Conservation (phyloP, 1,140 invertebrate genomes). For the Vanessa atalanta region DNA sequence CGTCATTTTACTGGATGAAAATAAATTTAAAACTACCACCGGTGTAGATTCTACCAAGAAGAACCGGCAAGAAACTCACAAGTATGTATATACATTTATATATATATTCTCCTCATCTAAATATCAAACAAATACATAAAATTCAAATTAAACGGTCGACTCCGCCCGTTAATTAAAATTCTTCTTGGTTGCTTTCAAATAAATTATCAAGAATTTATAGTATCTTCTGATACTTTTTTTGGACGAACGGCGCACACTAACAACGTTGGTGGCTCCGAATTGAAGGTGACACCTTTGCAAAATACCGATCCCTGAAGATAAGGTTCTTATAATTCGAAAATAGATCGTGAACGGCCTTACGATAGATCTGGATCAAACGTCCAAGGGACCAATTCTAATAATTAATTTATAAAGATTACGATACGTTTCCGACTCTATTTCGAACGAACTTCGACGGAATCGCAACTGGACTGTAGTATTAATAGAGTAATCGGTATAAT, state of each 20-base stretch:
- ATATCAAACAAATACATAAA: background rate
- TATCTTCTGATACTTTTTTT: conserved; percentile 31
- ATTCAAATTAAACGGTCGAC: background rate
- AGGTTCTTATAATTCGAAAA: background rate
- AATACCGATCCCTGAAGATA: conserved; percentile 17
- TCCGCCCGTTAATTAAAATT: conserved; percentile 46
- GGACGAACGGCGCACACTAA: background rate
- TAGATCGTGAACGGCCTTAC: background rate
- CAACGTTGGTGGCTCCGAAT: conserved; percentile 40
- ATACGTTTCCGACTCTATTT: too few relatives aligned
- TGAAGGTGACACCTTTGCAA: conserved; percentile 12
- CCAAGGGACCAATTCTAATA: too few relatives aligned
- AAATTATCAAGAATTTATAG: conserved; percentile 49
- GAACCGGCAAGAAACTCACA: too few relatives aligned
- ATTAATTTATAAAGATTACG: too few relatives aligned
- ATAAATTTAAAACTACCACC: too few relatives aligned
- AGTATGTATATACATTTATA: too few relatives aligned
- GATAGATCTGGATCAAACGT: background rate
- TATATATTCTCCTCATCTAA: background rate
- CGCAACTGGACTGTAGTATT: too few relatives aligned
- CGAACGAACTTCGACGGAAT: too few relatives aligned
- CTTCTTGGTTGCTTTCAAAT: conserved; percentile 45
- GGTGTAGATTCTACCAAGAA: too few relatives aligned
- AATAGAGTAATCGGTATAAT: too few relatives aligned
- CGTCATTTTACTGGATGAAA: too few relatives aligned